A percentile compares a stretch with the other conserved stretches of the same genome.
phyloP scores from a whole-genome alignment of 2,888 invertebrate genomes.

The Stenchaetothrips biformis region DNA sequence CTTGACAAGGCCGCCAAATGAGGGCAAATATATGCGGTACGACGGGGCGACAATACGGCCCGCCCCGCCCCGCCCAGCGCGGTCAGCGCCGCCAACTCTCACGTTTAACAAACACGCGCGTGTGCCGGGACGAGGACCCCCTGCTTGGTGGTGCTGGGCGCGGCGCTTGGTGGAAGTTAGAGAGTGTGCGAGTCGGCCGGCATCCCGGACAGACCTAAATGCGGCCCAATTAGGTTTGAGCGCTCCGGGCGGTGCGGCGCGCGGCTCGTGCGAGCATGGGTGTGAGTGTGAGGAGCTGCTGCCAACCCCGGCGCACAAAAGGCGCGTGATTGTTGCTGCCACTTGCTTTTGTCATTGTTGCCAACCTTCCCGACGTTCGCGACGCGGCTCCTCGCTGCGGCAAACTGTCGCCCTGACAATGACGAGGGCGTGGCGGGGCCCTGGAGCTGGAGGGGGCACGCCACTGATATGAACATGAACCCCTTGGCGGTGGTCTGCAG shows the following conservation, averaged over 20 bases:
- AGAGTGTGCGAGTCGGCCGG: too few species aligned
- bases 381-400: too few species aligned
- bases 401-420: too few species aligned
- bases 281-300: not conserved
- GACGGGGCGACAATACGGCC: not conserved
- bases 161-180: not conserved
- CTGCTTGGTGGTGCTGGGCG: not conserved
- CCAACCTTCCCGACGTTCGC: too few species aligned
- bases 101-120: not conserved
- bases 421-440: too few species aligned
- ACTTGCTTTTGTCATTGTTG: too few species aligned
- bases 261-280: not conserved
- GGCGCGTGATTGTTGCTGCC: constrained; percentile 2
- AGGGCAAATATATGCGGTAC: constrained; percentile 18
- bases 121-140: not conserved
- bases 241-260: not conserved
- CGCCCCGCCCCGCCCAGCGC: not conserved
- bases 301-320: not conserved
- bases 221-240: constrained; percentile 16
- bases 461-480: too few species aligned
- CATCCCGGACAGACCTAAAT: not conserved
- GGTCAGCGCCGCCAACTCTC: not conserved
- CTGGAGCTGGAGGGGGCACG: too few species aligned
- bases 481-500: too few species aligned
- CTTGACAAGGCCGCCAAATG: constrained; percentile 12